Base-by-base conservation (phyloP, 2,797 vertebrate species). In the Tolypeutes matacus region DNA sequence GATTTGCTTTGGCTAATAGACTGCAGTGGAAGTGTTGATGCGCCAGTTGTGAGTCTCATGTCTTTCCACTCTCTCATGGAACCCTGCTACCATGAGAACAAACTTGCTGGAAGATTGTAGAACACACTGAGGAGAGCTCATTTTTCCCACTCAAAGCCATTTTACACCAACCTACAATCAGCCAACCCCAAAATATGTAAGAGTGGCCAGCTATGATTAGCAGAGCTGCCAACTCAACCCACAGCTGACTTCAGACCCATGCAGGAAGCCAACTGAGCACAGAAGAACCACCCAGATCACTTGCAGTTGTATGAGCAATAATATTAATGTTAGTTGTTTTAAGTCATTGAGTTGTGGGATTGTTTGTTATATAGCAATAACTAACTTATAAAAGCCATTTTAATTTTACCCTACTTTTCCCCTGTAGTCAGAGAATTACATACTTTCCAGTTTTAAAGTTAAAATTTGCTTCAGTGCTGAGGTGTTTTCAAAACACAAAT, bases 401-500 rank as follows among this genome's bases (percentile, higher is more conserved):
- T 17, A 53, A 53, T 53, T 93, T 88, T 56, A 53, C 20, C 49
- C 15, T 17, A 27, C 18, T 93, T 90, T 58, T 27, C 21, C 53
- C 21, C 58, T 62, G 9, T 89, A 36, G 14, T 58, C 56, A 93
- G 70, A 95, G 25, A 95, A 83, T 92, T 67, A 53, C 15, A 77
- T 9, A 91, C 9, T 64, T 0, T 64, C n/a, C 34, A 86, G 56
- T 81, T 93, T 64, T 81, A 72, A n/a, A 53, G 46, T 80, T 49
- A 84, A 95, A 86, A 72, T 89, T 56, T 81, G 12, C 23, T 84
- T 42, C 76, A 69, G 91, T 49, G 7, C 86, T 9, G 75, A 95
- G 18, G 10, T 76, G 67, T 91, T 94, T 93, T 75, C 7, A 93
- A 89, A 86, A 81, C 15, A 91, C 2, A 17, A 88, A 93, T 77